Base-by-base conservation (phyloP, 2,113 vertebrate genomes). In the Aspiorhynchus laticeps region DNA sequence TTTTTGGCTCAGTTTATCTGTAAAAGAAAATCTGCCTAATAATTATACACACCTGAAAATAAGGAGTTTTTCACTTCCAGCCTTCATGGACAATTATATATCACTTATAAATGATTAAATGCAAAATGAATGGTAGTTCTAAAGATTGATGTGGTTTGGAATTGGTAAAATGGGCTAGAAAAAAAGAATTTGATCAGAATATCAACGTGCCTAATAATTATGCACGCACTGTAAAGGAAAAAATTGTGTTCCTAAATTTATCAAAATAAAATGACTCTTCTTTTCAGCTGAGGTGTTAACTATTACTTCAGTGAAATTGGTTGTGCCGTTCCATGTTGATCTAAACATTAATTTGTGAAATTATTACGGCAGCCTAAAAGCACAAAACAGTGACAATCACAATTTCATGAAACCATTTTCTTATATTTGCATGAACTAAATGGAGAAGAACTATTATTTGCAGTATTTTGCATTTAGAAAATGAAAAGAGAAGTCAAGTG, bases 401-500 rank as follows among this genome's bases (percentile, higher is more conserved):
- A 75, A 7, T 26, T 46, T 75, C 21, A 26, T 46, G 73, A 75
- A 75, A 48, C 41, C 41, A 36, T 76, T 26, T 76, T 48, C 74
- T 26, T 8, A 9, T n/a, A 75, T 46, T 46, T 76, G 24, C 41
- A n/a, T 76, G 24, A 75, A 26, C 41, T 43, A 46, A 75, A 28
- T 76, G 38, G 41, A 48, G 41, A 76, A 28, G 6, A 76, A 48
- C 74, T 26, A 46, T 75, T 75, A n/a, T 76, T 48, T 76, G 74
- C 41, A 76, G 41, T 46, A 48, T 41, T 74, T 74, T 74, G 21
- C 71, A 41, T 74, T 24, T 4, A 28, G n/a, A 76, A 41, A 76
- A 76, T 76, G 74, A 76, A 76, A 76, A 48, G 71, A 74, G 41
- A 76, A 74, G 24, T 48, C 41, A 46, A 26, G 74, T 46, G 74